These are phyloP conservation scores for Sparidentex hasta DNA, from an alignment of 2,797 vertebrate species.

Conservation along the genomic window DNA sequence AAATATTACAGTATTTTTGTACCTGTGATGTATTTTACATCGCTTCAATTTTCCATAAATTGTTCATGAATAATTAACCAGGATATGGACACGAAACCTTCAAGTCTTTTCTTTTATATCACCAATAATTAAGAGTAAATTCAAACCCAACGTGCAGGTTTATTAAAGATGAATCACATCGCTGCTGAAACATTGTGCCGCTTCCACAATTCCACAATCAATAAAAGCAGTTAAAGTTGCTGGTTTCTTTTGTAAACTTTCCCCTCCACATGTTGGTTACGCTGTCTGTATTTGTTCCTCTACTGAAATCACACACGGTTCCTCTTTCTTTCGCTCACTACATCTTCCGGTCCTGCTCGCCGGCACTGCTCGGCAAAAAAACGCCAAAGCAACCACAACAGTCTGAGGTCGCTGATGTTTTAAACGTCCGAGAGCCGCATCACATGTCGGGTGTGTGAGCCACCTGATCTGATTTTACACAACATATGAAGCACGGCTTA, in stretches of 20 bases:
- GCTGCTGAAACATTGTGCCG: neutral
- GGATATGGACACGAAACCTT: neutral
- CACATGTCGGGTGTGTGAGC: neutral
- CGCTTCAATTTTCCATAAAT: neutral
- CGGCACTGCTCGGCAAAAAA: neutral
- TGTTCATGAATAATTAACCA: neutral
- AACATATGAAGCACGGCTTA: neutral
- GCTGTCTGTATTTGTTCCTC: neutral
- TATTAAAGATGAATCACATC: neutral
- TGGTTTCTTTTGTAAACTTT: neutral
- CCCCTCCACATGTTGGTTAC: neutral
- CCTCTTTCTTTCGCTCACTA: neutral
- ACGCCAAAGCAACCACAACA: neutral
- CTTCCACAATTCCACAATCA: neutral
- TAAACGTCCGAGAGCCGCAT: neutral
- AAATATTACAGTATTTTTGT: neutral
- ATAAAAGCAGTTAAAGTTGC: neutral
- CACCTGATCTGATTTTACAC: neutral
- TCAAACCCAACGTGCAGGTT: neutral
- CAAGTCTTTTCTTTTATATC: too few relatives aligned
- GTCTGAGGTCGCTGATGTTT: neutral
- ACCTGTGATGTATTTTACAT: neutral
- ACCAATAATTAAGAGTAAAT: neutral
- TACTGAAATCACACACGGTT: neutral
- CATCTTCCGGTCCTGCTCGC: neutral